phyloP scores from a whole-genome alignment of 2,888 invertebrate genomes.

The Hemicrepidius hirtus region DNA sequence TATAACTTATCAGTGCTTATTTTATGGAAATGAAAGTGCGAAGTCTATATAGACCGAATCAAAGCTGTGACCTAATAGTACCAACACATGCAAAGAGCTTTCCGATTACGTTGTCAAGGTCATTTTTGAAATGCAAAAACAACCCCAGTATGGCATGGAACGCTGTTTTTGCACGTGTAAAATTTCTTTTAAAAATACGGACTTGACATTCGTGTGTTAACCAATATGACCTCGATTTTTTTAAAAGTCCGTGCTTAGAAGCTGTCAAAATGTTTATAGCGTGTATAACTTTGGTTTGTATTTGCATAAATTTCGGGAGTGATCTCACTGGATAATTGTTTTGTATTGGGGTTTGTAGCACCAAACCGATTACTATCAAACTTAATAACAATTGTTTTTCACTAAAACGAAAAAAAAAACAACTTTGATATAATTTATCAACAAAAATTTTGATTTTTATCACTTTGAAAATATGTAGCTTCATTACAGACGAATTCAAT shows the following conservation, averaged over 20 bases:
- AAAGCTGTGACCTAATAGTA: too few species aligned
- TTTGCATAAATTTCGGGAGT: slow-evolving; percentile 29
- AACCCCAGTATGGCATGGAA: neutral
- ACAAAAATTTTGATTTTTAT: too few species aligned
- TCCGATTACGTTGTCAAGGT: neutral
- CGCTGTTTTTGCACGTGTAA: neutral
- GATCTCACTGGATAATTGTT: slow-evolving; percentile 3
- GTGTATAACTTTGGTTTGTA: slow-evolving; percentile 18
- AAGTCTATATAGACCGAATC: neutral
- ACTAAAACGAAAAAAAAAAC: too few species aligned
- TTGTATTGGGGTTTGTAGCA: slow-evolving; percentile 14
- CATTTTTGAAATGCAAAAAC: neutral
- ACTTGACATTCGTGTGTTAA: slow-evolving; percentile 13
- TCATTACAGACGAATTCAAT: too few species aligned
- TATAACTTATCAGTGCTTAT: too few species aligned
- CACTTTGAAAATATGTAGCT: too few species aligned
- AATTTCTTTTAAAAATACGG: slow-evolving; percentile 2
- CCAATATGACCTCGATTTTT: slow-evolving; percentile 17
- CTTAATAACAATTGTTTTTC: neutral
- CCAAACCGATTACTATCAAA: neutral
- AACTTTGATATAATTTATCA: too few species aligned
- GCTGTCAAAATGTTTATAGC: slow-evolving; percentile 34
- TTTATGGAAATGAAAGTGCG: too few species aligned
- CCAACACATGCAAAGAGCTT: neutral
- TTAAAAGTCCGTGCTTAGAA: slow-evolving; percentile 27